Percentiles rank a stretch among this genome's conserved stretches.
Evolutionary conservation across 2,797 vertebrate genomes (phyloP).

Genomic region (Falco peregrinus): DNA sequence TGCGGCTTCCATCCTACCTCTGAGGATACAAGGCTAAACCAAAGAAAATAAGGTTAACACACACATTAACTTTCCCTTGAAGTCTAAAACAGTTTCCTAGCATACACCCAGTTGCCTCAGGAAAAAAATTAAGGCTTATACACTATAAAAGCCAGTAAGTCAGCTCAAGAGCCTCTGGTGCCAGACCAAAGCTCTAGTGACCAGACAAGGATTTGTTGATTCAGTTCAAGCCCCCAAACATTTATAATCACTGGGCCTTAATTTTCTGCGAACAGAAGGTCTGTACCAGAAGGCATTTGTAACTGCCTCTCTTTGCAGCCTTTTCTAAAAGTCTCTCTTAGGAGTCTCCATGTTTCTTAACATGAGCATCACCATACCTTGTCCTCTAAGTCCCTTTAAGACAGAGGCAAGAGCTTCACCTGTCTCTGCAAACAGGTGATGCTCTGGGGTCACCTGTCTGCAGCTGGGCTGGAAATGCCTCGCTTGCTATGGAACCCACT

Average conservation of each 20-base stretch:
- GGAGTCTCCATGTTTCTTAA: neutral
- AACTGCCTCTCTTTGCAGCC: neutral
- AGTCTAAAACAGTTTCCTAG: neutral
- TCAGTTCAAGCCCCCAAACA: neutral
- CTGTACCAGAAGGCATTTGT: neutral
- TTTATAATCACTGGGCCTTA: neutral
- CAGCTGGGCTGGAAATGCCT: neutral
- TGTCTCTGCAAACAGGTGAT: neutral
- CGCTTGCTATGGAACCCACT: neutral
- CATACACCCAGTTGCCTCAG: neutral
- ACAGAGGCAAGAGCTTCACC: fast-evolving
- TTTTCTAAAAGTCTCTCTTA: neutral
- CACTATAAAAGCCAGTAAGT: neutral
- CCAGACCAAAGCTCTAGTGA: neutral
- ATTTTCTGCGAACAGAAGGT: neutral
- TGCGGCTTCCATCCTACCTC: neutral
- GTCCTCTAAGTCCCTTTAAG: neutral
- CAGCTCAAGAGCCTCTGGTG: neutral
- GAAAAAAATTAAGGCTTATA: neutral
- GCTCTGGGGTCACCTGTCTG: neutral
- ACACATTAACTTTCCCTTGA: neutral
- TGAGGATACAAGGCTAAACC: neutral
- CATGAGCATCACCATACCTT: neutral
- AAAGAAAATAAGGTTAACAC: neutral
- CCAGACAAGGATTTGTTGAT: neutral